phyloP scores from a whole-genome alignment of 2,888 invertebrate genomes.

The Aporophyla nigra region DNA sequence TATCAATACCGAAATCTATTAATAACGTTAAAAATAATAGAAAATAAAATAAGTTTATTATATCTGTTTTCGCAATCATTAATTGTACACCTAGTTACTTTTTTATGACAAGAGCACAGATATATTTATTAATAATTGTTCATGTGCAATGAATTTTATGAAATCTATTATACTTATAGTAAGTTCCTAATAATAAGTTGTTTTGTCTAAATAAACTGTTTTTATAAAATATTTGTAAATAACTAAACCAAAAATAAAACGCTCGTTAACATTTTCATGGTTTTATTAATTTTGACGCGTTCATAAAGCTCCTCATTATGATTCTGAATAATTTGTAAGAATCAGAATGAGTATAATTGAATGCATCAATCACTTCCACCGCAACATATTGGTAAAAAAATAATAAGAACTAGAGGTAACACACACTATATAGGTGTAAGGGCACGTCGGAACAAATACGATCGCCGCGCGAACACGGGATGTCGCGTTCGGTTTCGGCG shows the following conservation, averaged over 20 bases:
- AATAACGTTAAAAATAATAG: neutral
- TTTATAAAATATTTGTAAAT: constrained; percentile 54
- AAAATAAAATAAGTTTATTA: too few relatives aligned
- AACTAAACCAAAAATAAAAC: constrained; percentile 69
- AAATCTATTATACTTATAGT: constrained; percentile 1
- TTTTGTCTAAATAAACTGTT: constrained; percentile 45
- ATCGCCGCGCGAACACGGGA: neutral
- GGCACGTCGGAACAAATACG: neutral
- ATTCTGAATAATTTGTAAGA: constrained; percentile 24
- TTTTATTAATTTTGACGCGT: constrained; percentile 58
- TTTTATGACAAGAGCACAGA: neutral
- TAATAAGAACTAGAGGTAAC: constrained; percentile 44
- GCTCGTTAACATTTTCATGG: constrained; percentile 64
- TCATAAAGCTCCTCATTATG: constrained; percentile 38
- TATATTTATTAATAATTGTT: neutral
- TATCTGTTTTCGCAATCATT: too few relatives aligned
- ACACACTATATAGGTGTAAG: neutral
- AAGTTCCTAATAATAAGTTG: constrained; percentile 41
- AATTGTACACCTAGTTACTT: too few relatives aligned
- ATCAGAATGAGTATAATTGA: constrained; percentile 48
- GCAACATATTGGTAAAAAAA: constrained; percentile 49
- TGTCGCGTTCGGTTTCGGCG: neutral
- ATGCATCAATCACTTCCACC: constrained; percentile 56
- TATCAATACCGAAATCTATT: neutral
- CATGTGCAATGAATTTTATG: constrained; percentile 23